Evolutionary conservation across 2,888 invertebrate genomes (phyloP).

Genomic region (Philonicus albiceps): DNA sequence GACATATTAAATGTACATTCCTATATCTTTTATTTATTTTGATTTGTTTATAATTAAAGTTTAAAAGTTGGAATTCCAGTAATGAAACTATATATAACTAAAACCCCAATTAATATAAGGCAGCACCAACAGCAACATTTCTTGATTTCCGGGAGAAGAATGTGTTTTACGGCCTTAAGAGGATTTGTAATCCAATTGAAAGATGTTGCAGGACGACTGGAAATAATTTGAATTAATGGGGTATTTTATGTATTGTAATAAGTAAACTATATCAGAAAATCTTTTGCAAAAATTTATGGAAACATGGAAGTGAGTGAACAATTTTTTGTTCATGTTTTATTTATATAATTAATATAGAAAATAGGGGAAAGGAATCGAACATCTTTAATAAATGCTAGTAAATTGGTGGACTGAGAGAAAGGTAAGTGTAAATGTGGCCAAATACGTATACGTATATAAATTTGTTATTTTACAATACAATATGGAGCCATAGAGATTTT

Average conservation of each 20-base stretch:
- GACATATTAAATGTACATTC: too few species aligned
- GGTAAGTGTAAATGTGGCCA: too few species aligned
- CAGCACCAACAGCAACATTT: conserved; percentile 45
- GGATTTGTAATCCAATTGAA: conserved; percentile 70
- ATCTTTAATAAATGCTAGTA: too few species aligned
- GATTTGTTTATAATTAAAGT: neutral
- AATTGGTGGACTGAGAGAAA: too few species aligned
- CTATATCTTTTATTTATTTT: neutral
- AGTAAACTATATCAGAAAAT: neutral
- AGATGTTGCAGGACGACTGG: conserved; percentile 70
- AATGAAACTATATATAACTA: neutral
- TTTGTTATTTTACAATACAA: too few species aligned
- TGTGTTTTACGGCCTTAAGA: conserved; percentile 63
- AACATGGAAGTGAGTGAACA: neutral
- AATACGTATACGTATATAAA: too few species aligned
- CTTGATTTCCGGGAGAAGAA: conserved; percentile 52
- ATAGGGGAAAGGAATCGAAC: too few species aligned
- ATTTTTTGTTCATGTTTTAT: neutral
- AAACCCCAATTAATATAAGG: neutral
- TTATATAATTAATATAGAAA: too few species aligned
- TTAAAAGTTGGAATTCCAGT: neutral
- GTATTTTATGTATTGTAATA: neutral
- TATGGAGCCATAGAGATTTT: too few species aligned
- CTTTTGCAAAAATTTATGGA: neutral
- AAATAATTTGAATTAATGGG: conserved; percentile 48